Conservation (phyloP, 1,140 invertebrate species). For the Neotoxoptera formosana region DNA sequence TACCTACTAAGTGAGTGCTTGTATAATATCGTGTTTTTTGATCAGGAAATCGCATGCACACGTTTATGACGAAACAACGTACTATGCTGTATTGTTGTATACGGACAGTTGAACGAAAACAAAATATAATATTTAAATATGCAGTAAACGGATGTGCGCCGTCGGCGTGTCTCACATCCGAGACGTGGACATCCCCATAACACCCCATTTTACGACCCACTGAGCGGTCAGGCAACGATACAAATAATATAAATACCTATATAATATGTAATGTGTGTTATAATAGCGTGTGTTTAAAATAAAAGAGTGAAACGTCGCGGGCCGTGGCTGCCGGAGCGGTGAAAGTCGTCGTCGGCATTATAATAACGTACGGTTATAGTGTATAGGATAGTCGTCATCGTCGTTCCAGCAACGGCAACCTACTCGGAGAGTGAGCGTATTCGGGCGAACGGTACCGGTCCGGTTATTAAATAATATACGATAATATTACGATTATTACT, state of each 20-base stretch:
- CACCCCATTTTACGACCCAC: not conserved
- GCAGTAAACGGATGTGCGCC: not conserved
- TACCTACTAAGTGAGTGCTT: not conserved
- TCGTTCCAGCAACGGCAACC: not conserved
- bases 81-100: not conserved
- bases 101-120: not conserved
- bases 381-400: not conserved
- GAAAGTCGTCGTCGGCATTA: not conserved
- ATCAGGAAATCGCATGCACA: not conserved
- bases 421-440: not conserved
- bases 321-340: not conserved
- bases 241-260: not conserved
- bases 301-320: constrained; percentile 17
- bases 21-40: not conserved
- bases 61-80: not conserved
- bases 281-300: not conserved
- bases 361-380: not conserved
- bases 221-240: not conserved
- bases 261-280: not conserved
- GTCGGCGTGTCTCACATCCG: not conserved
- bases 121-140: not conserved
- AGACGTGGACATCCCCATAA: not conserved
- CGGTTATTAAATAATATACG: not conserved
- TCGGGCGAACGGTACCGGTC: not conserved
- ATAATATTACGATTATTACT: not conserved